Evolutionary conservation across 2,888 invertebrate species (phyloP).

Genomic region (Drosophila pseudotakahashii): DNA sequence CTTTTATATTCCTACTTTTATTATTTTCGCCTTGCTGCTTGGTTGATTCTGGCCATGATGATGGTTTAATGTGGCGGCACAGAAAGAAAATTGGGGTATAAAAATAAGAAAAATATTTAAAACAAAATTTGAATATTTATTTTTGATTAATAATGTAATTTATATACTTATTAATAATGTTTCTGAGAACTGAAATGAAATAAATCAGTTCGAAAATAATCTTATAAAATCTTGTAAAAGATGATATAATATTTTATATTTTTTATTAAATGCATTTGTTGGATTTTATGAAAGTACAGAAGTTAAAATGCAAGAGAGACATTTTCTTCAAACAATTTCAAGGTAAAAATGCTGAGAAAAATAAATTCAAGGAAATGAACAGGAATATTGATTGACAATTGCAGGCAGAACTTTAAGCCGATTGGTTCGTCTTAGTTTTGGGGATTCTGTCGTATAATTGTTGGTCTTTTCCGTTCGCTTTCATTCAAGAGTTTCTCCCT

Average conservation of each 20-base stretch:
- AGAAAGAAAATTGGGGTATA: background rate
- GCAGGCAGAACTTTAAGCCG: slow-evolving; percentile 17
- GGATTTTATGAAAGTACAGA: too few relatives aligned
- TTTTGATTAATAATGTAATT: too few relatives aligned
- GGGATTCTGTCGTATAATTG: slow-evolving; percentile 17
- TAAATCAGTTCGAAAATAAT: too few relatives aligned
- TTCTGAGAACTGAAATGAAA: too few relatives aligned
- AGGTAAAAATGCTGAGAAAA: background rate
- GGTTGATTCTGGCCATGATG: background rate
- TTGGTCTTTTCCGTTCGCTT: slow-evolving; percentile 31
- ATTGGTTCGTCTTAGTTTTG: slow-evolving; percentile 11
- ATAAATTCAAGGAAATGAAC: background rate
- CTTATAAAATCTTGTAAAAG: too few relatives aligned
- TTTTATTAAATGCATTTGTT: too few relatives aligned
- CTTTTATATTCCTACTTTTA: slow-evolving; percentile 2
- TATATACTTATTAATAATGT: too few relatives aligned
- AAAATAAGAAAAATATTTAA: background rate
- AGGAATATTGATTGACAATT: slow-evolving; percentile 1
- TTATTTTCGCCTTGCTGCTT: background rate
- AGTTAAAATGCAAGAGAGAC: background rate
- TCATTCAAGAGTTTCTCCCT: slow-evolving; percentile 16
- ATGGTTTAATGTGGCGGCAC: background rate
- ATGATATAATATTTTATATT: too few relatives aligned
- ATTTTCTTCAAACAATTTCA: background rate
- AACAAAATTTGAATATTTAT: too few relatives aligned